Evolutionary conservation across 2,797 vertebrate genomes (phyloP).

Genomic region (Sciurus carolinensis): DNA sequence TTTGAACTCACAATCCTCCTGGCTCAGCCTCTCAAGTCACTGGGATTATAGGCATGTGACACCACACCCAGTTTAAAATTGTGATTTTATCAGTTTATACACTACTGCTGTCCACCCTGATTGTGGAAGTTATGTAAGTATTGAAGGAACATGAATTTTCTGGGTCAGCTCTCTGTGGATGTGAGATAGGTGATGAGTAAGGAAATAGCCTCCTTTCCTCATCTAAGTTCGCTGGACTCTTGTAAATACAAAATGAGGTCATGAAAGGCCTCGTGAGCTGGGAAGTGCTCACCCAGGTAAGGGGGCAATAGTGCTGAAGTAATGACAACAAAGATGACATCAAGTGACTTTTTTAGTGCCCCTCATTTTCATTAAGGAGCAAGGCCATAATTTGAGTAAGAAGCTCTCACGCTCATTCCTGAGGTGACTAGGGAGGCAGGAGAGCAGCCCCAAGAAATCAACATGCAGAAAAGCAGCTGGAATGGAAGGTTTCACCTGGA

Average conservation of each 20-base stretch:
- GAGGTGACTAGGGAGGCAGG: neutral
- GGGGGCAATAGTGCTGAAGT: neutral
- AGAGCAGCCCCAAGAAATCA: neutral
- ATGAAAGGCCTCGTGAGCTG: neutral
- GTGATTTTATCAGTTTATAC: neutral
- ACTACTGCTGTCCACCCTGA: neutral
- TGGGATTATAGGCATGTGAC: no score
- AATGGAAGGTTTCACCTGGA: neutral
- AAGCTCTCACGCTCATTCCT: neutral
- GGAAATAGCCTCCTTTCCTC: neutral
- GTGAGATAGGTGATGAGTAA: neutral
- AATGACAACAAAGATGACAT: neutral
- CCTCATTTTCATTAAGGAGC: neutral
- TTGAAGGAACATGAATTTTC: neutral
- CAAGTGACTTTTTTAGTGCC: neutral
- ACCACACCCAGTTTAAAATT: neutral
- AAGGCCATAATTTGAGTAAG: neutral
- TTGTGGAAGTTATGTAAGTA: neutral
- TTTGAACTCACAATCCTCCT: no score
- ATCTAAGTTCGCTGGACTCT: neutral
- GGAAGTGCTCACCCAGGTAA: neutral
- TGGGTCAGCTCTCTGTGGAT: neutral
- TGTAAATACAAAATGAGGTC: neutral
- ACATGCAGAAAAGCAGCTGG: neutral
- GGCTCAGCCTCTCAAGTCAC: no score